These are phyloP conservation scores for Sycophila sp. DNA, from an alignment of 1,140 invertebrate species.

Conservation along the genomic window DNA sequence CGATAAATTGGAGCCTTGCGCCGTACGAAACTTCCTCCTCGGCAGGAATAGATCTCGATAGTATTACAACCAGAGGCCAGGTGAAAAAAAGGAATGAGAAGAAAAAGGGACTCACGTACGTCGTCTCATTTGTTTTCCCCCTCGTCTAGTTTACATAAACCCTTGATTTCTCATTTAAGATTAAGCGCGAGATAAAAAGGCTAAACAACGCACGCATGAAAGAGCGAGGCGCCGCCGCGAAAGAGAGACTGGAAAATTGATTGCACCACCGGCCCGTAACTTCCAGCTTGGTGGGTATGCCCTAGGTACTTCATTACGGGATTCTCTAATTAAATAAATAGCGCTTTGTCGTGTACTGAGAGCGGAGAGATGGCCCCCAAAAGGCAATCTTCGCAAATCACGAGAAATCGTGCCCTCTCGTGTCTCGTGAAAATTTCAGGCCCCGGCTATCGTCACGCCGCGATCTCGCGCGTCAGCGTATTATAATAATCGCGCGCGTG, in stretches of 20 bases:
- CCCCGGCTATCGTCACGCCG: background rate
- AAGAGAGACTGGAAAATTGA: no score
- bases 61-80: no score
- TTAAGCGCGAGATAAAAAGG: background rate
- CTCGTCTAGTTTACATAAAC: background rate
- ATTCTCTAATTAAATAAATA: conserved; percentile 1
- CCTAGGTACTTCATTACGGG: background rate
- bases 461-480: background rate
- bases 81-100: no score
- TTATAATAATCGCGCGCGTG: background rate
- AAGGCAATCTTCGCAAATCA: background rate
- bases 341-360: no score
- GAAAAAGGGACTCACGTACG: no score
- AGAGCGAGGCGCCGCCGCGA: no score
- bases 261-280: no score
- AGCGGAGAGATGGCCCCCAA: background rate
- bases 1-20: no score
- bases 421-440: background rate
- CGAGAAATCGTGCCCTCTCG: background rate
- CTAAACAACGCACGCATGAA: no score
- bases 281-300: no score
- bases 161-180: conserved; percentile 5
- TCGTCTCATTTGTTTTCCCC: background rate
- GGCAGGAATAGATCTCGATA: no score
- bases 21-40: no score